These are phyloP conservation scores for Apis florea DNA, from an alignment of 1,140 invertebrate genomes.

Conservation along the genomic window DNA sequence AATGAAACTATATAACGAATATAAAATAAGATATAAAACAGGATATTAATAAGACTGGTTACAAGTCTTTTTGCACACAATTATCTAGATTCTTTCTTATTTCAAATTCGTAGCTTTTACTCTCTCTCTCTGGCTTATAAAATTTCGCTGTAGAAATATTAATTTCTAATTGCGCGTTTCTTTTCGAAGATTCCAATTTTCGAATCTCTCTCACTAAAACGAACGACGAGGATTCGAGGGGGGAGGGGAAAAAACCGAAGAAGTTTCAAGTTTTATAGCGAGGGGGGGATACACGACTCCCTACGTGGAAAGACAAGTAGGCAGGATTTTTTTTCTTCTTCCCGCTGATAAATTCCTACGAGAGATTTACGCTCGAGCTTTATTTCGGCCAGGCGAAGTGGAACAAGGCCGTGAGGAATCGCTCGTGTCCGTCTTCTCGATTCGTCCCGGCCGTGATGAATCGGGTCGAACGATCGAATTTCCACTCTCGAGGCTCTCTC, in stretches of 20 bases:
- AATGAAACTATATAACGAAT: no score
- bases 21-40: no score
- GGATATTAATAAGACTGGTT: no score
- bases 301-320: not conserved
- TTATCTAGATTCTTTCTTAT: no score
- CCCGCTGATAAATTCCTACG: slow-evolving; percentile 50
- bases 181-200: no score
- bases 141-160: no score
- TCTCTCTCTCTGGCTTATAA: no score
- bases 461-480: not conserved
- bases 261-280: slow-evolving; percentile 7
- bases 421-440: not conserved
- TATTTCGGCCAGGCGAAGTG: slow-evolving; percentile 21
- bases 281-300: slow-evolving; percentile 18
- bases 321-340: not conserved
- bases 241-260: not conserved
- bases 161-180: no score
- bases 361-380: slow-evolving; percentile 57
- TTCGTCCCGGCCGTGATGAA: not conserved
- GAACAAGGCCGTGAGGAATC: not conserved
- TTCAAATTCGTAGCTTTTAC: no score
- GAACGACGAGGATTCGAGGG: no score
- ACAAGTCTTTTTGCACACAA: no score
- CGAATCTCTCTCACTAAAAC: no score
- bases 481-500: not conserved